A percentile compares a stretch with the other conserved stretches of the same genome.
Conservation (phyloP, 2,113 vertebrate genomes). For the Catharus fuscescens region DNA sequence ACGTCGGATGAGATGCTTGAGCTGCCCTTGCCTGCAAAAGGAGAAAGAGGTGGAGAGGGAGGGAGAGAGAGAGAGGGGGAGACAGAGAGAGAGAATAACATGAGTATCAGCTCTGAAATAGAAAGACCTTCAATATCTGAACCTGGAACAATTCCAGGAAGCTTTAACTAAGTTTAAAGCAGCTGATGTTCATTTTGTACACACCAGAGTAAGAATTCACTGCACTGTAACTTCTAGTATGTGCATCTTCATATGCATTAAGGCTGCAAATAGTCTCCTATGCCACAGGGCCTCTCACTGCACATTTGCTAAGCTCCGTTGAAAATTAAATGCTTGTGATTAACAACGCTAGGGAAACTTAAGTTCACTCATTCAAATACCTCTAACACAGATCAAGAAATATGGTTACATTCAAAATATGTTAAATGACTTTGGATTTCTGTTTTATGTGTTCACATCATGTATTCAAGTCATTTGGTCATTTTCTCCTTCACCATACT, state of each 20-base stretch:
- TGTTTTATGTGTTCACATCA: neutral
- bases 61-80: neutral
- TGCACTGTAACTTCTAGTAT: neutral
- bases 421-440: neutral
- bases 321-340: neutral
- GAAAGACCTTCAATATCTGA: neutral
- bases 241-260: neutral
- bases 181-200: neutral
- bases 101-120: neutral
- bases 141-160: neutral
- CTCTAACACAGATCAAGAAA: neutral
- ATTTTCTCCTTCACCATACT: neutral
- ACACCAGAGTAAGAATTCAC: neutral
- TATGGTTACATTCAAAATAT: neutral
- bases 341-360: neutral
- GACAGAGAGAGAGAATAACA: neutral
- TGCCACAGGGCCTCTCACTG: neutral
- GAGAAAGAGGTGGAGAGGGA: neutral
- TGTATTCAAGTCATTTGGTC: neutral
- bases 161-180: neutral
- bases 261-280: neutral
- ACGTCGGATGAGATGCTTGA: slow-evolving; percentile 99
- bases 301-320: neutral
- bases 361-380: neutral
- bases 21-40: slow-evolving; percentile 94